Evolutionary conservation across 2,888 invertebrate species (phyloP), one percentile per base, ranked within the genome.

Genomic region (Agonopterix subpropinquella): DNA sequence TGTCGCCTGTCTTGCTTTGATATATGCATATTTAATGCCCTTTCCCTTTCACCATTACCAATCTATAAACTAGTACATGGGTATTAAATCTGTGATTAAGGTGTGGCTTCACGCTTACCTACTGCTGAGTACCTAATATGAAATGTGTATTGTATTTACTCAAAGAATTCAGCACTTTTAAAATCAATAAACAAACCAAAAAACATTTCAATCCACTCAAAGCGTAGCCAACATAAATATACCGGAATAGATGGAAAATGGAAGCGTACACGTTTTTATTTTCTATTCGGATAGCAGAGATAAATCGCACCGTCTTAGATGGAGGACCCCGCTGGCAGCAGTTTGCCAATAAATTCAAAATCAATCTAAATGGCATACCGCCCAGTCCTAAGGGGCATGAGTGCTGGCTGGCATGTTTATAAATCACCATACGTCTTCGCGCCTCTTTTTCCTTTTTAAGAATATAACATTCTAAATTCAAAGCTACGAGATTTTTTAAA

Each of bases 261-360:
- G 53, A 51, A 47, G 52, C 47, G 45, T 53, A 56, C 50, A 55
- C 52, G 50, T 61, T 56, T 56, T 57, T 56, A 60, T 62, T 61
- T 56, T 54, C 53, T 54, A 28, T 49, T 50, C 58, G 42, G 42
- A 8, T 42, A 42, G n/a, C 10, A 59, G 70, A 80, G 76, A 82
- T 78, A 79, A 80, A 82, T 82, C 67, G 78, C 62, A 65, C 62
- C 70, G 77, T 80, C 80, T 28, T 28, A 28, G 28, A 28, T 28
- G 70, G 75, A 73, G 73, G 65, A 73, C 68, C 77, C 72, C 70
- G 65, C 63, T 68, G 73, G 72, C 71, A 73, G 68, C 70, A 71
- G 73, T 77, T 73, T 66, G 68, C 73, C 80, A 78, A 82, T 82
- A 81, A 78, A 82, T 81, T 77, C 69, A 70, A 73, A 80, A 82